Percentiles rank a stretch among this genome's conserved stretches.
Evolutionary conservation across 37 sponge, comb jelly and placozoan genomes (phyloP).

Genomic region (Spongia lamella): DNA sequence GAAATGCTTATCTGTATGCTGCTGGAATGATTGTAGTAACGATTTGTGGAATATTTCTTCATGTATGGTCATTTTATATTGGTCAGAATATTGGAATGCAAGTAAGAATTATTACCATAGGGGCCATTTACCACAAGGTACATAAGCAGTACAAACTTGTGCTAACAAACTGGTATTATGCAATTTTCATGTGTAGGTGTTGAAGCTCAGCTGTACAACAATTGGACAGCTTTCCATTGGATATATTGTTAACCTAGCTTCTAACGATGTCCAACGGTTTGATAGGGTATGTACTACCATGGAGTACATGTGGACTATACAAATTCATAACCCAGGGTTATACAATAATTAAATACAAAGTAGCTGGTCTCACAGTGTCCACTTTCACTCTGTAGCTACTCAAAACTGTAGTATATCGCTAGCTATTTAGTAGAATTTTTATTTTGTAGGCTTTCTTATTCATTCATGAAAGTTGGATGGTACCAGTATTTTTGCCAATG

Average conservation of each 20-base stretch:
- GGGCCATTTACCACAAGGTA: constrained; percentile 70
- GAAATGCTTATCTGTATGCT: constrained; percentile 54
- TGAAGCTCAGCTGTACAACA: constrained; percentile 49
- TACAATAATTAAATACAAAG: too few species aligned
- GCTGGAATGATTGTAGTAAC: constrained; percentile 40
- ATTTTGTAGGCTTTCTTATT: constrained; percentile 1
- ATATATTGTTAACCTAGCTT: constrained; percentile 74
- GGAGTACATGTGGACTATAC: too few species aligned
- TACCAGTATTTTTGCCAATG: neutral
- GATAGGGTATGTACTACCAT: constrained; percentile 60
- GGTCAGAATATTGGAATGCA: constrained; percentile 50
- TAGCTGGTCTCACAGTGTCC: too few species aligned
- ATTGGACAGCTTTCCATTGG: constrained; percentile 68
- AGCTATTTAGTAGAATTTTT: neutral
- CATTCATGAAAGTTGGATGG: neutral
- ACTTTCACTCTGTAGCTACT: too few species aligned
- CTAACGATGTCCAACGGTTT: constrained; percentile 84
- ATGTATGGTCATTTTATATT: constrained; percentile 33
- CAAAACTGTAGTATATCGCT: too few species aligned
- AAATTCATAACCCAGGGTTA: too few species aligned
- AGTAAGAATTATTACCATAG: constrained; percentile 36
- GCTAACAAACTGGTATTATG: too few species aligned
- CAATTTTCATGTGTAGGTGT: constrained; percentile 25
- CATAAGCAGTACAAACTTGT: too few species aligned
- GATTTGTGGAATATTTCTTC: constrained; percentile 13